phyloP scores from a whole-genome alignment of 2,888 invertebrate species.

The Sceliomorpha sp. region DNA sequence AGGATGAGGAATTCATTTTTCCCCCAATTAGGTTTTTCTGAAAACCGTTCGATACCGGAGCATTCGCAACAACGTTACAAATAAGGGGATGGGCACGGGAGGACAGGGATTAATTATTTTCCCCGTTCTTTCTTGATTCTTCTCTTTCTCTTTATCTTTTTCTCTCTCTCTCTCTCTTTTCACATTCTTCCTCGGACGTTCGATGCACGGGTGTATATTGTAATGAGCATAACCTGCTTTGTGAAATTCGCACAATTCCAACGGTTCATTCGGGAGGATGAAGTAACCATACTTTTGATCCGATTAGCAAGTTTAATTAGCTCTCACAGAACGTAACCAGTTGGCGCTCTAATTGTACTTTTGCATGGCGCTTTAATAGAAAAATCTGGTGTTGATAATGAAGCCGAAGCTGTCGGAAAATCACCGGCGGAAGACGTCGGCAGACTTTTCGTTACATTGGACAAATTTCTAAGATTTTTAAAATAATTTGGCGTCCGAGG shows the following conservation, averaged over 20 bases:
- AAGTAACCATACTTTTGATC: conserved; percentile 16
- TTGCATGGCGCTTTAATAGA: conserved; percentile 8
- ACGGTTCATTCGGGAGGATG: conserved; percentile 9
- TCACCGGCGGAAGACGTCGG: too few relatives aligned
- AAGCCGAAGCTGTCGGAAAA: too few relatives aligned
- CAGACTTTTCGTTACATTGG: too few relatives aligned
- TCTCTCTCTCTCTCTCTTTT: conserved; percentile 1
- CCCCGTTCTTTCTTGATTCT: background rate
- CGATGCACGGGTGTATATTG: background rate
- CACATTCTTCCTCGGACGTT: conserved; percentile 2
- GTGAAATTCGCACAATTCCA: conserved; percentile 4
- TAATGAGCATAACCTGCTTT: conserved; percentile 17
- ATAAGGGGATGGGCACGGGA: too few relatives aligned
- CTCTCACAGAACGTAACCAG: conserved; percentile 6
- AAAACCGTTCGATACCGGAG: too few relatives aligned
- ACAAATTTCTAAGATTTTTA: too few relatives aligned
- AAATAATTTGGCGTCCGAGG: too few relatives aligned
- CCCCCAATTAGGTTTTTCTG: too few relatives aligned
- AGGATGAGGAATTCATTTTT: background rate
- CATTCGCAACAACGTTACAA: too few relatives aligned
- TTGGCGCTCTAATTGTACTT: conserved; percentile 15
- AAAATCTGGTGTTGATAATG: conserved; percentile 6
- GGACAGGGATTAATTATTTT: background rate
- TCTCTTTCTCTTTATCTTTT: background rate
- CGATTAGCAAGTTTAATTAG: conserved; percentile 30